Base-by-base conservation (phyloP, 2,797 vertebrate species). In the Tauraco hartlaubi region DNA sequence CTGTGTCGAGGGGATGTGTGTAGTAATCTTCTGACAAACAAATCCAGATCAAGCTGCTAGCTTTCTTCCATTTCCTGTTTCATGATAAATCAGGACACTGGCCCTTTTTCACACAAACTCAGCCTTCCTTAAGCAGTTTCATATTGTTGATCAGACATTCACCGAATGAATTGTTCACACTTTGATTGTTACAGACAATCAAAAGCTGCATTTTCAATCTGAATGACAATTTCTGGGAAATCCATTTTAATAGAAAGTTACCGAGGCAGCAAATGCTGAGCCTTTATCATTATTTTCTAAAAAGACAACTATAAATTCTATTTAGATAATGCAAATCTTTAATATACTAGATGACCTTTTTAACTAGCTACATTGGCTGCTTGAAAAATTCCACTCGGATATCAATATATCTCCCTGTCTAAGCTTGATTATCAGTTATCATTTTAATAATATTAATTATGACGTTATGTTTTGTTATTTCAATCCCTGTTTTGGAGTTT, bases 191-290 rank as follows among this genome's bases (percentile, higher is more conserved):
- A 90, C 91, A 67, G 82, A 96, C 95, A 97, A 95, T 94, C 90
- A 79, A 92, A 96, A 92, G 77, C 91, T 85, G 87, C 63, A 48
- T 77, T 97, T 97, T 95, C 96, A 96, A 96, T 97, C 96, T 97
- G 97, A 97, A 97, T 96, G 94, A 95, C 96, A 97, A 97, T 97
- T 97, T 97, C 95, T 94, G 90, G 94, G 92, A 97, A 97, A 96
- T 94, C 67, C 95, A 95, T 96, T 96, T 97, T 96, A 97, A 97
- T 92, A 90, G 87, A 95, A 96, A 97, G 91, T 94, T 96, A 96
- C 92, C 90, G 92, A 93, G 72, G 95, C 97, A 94, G 91, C 48
- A 93, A 59, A 96, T 51, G 35, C 68, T 80, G 58, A 88, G 74
- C 80, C 64, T 91, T 96, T 96, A 95, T 94, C 85, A 59, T 77